Percentiles rank a stretch among this genome's conserved stretches.
These are phyloP conservation scores for Potamarius usumacintae DNA, from an alignment of 2,113 vertebrate species.

Conservation along the genomic window DNA sequence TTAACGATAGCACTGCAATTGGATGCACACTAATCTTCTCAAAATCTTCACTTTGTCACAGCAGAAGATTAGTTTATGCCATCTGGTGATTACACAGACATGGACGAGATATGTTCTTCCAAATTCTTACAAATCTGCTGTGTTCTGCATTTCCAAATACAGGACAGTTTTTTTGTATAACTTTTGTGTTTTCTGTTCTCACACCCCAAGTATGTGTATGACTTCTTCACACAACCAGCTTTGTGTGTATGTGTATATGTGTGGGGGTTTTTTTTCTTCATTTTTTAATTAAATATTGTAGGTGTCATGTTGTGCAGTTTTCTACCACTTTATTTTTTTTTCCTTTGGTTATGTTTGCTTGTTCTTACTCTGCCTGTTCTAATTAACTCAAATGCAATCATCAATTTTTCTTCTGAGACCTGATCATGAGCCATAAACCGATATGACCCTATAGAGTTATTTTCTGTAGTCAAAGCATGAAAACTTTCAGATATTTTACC, in stretches of 20 bases:
- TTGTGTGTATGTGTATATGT: not conserved
- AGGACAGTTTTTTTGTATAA: not conserved
- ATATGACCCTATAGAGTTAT: not conserved
- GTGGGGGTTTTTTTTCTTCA: not conserved
- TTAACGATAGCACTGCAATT: not conserved
- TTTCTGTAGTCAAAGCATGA: not conserved
- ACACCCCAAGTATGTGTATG: not conserved
- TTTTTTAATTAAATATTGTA: not conserved
- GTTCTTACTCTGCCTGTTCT: not conserved
- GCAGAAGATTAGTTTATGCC: slow-evolving; percentile 13
- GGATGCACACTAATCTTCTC: not conserved
- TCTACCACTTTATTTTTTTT: too few relatives aligned
- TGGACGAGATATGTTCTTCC: not conserved
- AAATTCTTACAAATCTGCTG: not conserved
- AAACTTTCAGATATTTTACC: not conserved
- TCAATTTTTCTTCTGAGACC: not conserved
- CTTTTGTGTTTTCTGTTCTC: not conserved
- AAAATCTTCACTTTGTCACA: not conserved
- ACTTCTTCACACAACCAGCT: not conserved
- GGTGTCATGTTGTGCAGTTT: not conserved
- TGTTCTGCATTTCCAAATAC: not conserved
- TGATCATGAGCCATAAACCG: not conserved
- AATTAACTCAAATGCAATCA: not conserved
- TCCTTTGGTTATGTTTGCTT: not conserved
- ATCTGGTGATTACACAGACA: slow-evolving; percentile 13